Base-by-base conservation (phyloP, 1,140 invertebrate genomes). In the Saccostrea echinata region DNA sequence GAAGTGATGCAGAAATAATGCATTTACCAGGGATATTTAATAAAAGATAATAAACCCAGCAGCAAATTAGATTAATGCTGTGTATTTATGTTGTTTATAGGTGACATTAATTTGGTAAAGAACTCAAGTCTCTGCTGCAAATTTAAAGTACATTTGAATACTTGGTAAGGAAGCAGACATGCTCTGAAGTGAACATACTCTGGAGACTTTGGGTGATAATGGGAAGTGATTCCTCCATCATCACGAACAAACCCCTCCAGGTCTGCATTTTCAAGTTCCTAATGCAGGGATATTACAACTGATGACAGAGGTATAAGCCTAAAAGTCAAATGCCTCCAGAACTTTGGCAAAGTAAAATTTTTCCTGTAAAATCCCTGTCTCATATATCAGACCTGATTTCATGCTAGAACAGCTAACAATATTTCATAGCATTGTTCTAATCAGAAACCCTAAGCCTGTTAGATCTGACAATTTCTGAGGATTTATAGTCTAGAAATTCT, bases 401-500 rank as follows among this genome's bases (percentile, higher is more conserved):
- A 64, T 64, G 57, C 57, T 64, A 64, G 68, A 76, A 30, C 30
- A 0, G 24, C 1, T 30, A 11, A 27, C 24, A 76, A 30, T 76
- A 33, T 30, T 76, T 76, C 30, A 13, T 76, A 27, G 24, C 30
- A 30, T 27, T 33, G 27, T 30, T 76, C 13, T 16, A 27, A 30
- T 64, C 57, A 64, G 57, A 64, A 21, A 64, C 57, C 57, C 57
- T n/a, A 21, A n/a, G 57, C 24, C 68, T 76, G 68, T 33, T 30
- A 76, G 27, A 9, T 27, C 27, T 76, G 24, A 76, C 68, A 76
- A 30, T 76, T 33, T 27, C 68, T 27, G 68, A 9, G 11, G 27
- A 76, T 76, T 76, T 76, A 76, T 76, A 27, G 13, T 76, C 27
- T 27, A 30, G 27, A 76, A 76, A 33, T 30, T 76, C 27, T 76